These are phyloP conservation scores for Hyalella azteca DNA, from an alignment of 2,888 invertebrate species.

Conservation along the genomic window DNA sequence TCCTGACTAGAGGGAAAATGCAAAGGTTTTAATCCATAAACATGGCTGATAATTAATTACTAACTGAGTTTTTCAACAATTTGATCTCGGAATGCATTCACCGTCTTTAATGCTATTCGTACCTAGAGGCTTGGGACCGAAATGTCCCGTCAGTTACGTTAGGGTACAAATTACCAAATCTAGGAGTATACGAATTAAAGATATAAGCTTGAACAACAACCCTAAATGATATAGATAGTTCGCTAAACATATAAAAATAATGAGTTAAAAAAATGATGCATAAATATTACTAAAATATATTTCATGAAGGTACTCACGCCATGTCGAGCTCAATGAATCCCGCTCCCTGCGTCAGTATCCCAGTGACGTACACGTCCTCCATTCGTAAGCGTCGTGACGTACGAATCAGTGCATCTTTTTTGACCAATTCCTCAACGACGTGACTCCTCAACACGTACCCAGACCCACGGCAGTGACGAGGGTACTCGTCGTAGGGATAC, in stretches of 20 bases:
- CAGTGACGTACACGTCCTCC: conserved; percentile 51
- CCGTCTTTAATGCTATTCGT: no score
- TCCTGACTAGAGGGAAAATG: no score
- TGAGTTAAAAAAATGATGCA: background rate
- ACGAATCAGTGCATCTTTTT: conserved; percentile 17
- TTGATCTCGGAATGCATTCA: no score
- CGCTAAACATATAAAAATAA: background rate
- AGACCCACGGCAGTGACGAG: conserved; percentile 47
- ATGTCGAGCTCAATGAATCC: conserved; percentile 39
- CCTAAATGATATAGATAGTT: background rate
- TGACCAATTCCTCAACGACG: conserved; percentile 40
- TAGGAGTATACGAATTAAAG: no score
- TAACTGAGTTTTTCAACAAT: no score
- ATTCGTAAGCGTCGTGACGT: conserved; percentile 44
- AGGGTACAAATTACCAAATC: no score
- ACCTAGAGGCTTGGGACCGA: no score
- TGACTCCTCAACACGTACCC: conserved; percentile 40
- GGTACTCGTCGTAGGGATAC: conserved; percentile 40
- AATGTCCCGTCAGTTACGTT: no score
- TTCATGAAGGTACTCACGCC: conserved; percentile 35
- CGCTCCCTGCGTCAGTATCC: conserved; percentile 38
- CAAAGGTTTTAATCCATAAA: no score
- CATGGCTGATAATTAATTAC: no score
- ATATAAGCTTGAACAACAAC: background rate
- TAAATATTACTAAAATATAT: no score